Evolutionary conservation across 1,140 invertebrate species (phyloP).

Genomic region (Rhynchophorus ferrugineus): DNA sequence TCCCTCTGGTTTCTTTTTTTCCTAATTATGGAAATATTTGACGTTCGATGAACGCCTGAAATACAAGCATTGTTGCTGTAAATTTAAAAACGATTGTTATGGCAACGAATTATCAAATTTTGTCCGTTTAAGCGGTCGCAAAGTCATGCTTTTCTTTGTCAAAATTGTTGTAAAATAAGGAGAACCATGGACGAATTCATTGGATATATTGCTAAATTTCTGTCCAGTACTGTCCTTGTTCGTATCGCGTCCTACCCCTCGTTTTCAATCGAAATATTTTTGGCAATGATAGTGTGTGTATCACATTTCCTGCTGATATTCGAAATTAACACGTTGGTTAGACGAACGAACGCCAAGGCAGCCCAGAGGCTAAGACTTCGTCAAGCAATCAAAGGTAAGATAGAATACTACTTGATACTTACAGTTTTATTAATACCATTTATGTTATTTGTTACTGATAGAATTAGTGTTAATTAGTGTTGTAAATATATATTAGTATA

Average conservation of each 20-base stretch:
- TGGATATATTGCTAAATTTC: slow-evolving; percentile 18
- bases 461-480: no score
- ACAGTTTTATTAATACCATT: no score
- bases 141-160: slow-evolving; percentile 1
- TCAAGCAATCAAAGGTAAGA: slow-evolving; percentile 21
- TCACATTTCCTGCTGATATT: slow-evolving; percentile 22
- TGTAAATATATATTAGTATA: no score
- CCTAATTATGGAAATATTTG: no score
- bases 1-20: no score
- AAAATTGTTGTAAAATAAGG: slow-evolving; percentile 16
- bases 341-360: slow-evolving; percentile 21
- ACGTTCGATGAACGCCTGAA: no score
- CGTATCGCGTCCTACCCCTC: slow-evolving; percentile 23
- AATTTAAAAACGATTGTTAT: no score
- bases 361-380: slow-evolving; percentile 15
- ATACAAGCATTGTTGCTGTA: no score
- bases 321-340: slow-evolving; percentile 24
- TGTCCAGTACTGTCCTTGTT: slow-evolving; percentile 22
- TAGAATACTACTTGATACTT: slow-evolving; percentile 1
- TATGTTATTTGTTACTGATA: no score
- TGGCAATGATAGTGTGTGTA: slow-evolving; percentile 21
- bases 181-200: slow-evolving; percentile 26
- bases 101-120: no score
- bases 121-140: no score
- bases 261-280: slow-evolving; percentile 25